These are phyloP conservation scores for Asobara japonica DNA, from an alignment of 1,140 invertebrate genomes.

Conservation along the genomic window DNA sequence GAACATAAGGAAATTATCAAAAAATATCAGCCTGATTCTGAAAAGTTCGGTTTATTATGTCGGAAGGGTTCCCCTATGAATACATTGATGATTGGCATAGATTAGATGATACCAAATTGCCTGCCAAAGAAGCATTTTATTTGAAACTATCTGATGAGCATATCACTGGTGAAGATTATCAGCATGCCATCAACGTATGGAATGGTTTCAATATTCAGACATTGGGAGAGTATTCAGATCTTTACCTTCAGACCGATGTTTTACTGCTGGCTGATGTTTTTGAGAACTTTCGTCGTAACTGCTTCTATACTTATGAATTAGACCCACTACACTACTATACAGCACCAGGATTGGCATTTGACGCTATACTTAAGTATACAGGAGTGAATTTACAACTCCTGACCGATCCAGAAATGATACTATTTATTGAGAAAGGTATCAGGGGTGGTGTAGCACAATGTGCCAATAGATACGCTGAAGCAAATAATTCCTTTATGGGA, in stretches of 20 bases:
- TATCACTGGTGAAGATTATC: conserved; percentile 52
- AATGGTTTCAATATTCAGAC: conserved; percentile 51
- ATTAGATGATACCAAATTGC: conserved; percentile 39
- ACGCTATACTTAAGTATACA: conserved; percentile 58
- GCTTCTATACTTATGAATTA: conserved; percentile 45
- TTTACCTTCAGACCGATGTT: conserved; percentile 61
- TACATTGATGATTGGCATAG: conserved; percentile 45
- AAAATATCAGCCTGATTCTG: conserved; percentile 4
- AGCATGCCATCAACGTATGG: conserved; percentile 56
- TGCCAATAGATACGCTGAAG: conserved; percentile 50
- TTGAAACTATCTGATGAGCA: conserved; percentile 46
- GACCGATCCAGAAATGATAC: conserved; percentile 59
- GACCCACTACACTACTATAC: conserved; percentile 57
- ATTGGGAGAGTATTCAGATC: conserved; percentile 59
- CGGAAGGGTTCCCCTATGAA: conserved; percentile 51
- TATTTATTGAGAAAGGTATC: conserved; percentile 43
- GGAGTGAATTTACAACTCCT: conserved; percentile 62
- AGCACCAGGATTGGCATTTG: conserved; percentile 55
- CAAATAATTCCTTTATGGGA: conserved; percentile 47
- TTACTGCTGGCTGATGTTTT: conserved; percentile 61
- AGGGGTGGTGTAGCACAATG: conserved; percentile 50
- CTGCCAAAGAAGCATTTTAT: conserved; percentile 50
- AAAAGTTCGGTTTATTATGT: conserved; percentile 35
- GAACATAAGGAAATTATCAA: conserved; percentile 42
- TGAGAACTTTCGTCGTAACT: conserved; percentile 59